Conservation (phyloP, 64 coral and sea anemone genomes). For the Porites lutea region DNA sequence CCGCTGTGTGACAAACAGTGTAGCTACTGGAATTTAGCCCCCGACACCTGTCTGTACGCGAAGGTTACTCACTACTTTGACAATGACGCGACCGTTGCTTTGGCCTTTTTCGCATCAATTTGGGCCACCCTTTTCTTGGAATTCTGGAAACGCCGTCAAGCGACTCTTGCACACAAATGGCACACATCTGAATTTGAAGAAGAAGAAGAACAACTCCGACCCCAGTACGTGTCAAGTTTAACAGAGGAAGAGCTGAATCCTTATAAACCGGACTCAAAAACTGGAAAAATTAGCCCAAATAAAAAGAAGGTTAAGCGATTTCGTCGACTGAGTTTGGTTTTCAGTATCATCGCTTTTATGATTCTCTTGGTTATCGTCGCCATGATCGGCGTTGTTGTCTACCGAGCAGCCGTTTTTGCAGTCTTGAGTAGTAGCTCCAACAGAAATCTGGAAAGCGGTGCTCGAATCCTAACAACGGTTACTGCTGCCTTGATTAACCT, state of each 20-base stretch:
- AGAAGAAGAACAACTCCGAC: conserved; percentile 79
- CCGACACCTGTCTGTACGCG: conserved; percentile 69
- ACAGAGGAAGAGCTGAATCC: conserved; percentile 42
- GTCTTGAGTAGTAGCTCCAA: conserved; percentile 56
- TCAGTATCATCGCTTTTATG: conserved; percentile 64
- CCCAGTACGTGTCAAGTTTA: conserved; percentile 65
- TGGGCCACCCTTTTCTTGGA: conserved; percentile 85
- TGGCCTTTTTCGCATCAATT: conserved; percentile 74
- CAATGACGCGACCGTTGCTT: conserved; percentile 64
- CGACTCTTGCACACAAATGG: conserved; percentile 71
- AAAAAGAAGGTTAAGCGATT: conserved; percentile 42
- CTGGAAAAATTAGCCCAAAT: conserved; percentile 70
- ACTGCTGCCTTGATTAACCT: conserved; percentile 75
- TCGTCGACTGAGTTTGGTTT: conserved; percentile 62
- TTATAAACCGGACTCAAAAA: conserved; percentile 55
- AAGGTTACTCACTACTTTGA: conserved; percentile 77
- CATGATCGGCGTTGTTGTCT: conserved; percentile 69
- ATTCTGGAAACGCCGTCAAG: conserved; percentile 87
- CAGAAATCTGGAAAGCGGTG: conserved; percentile 43
- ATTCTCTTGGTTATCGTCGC: conserved; percentile 68
- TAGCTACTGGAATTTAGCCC: conserved; percentile 71
- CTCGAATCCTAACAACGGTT: conserved; percentile 64
- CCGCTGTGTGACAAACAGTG: conserved; percentile 72
- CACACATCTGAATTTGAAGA: conserved; percentile 83
- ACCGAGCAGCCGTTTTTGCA: conserved; percentile 83